Evolutionary conservation across 2,888 invertebrate species (phyloP), one percentile per base, ranked within the genome.

Genomic region (Helobdella robusta): DNA sequence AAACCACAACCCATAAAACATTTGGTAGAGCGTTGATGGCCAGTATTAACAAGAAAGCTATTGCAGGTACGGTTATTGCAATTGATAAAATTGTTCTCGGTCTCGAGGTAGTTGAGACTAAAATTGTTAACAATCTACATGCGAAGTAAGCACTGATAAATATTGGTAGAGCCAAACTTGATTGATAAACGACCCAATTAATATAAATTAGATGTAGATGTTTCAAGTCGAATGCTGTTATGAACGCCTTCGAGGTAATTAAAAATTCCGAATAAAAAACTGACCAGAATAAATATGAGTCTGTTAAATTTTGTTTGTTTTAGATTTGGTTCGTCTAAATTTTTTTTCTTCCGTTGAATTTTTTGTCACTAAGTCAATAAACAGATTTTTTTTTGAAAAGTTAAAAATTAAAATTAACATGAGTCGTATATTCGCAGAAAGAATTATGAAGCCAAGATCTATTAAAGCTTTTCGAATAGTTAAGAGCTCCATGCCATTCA

Each of bases 141-240:
- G 40, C 58, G 40, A 36, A 65, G n/a, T 63, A 63, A 11, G 32
- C 32, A 18, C 46, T 54, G 11, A 59, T 66, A 35, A 62, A 66
- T 6, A 58, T 18, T 0, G 59, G 46, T 46, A 65, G n/a, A 25
- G 66, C 23, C 18, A 48, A 20, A 25, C 67, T 59, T 6, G 65
- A 48, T 4, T 66, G 25, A 20, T 36, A 20, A n/a, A 66, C 66
- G 2, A 59, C 36, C 66, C 66, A 66, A 15, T n/a, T n/a, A n/a
- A n/a, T n/a, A n/a, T n/a, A n/a, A n/a, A n/a, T n/a, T n/a, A n/a
- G n/a, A n/a, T 32, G 18, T 5, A 67, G 59, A n/a, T 62, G 35
- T 34, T 65, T 65, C n/a, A 67, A 30, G 15, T 36, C 59, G 48
- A 67, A 67, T 6, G 61, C 48, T n/a, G 54, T 36, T 4, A 67